Conservation (phyloP, 2,888 invertebrate genomes). For the Leptinotarsa rubiginosa region DNA sequence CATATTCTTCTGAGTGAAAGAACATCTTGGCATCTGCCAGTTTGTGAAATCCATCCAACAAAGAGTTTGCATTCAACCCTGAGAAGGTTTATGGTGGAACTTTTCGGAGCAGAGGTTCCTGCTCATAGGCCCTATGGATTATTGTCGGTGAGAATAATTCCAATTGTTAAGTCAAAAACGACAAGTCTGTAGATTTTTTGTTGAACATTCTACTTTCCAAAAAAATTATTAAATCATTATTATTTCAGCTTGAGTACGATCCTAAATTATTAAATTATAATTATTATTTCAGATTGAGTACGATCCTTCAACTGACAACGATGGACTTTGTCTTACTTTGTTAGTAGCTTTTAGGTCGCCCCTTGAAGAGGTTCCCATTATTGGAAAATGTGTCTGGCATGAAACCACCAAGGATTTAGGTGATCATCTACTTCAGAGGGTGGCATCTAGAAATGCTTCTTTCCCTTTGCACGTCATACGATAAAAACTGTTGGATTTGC, state of each 20-base stretch:
- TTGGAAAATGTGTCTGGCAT: slow-evolving; percentile 92
- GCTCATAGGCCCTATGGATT: slow-evolving; percentile 87
- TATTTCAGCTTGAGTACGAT: no score
- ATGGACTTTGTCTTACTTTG: slow-evolving; percentile 85
- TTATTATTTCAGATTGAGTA: slow-evolving; percentile 72
- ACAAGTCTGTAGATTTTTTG: no score
- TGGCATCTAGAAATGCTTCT: slow-evolving; percentile 81
- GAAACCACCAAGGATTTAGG: slow-evolving; percentile 80
- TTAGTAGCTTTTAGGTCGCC: slow-evolving; percentile 87
- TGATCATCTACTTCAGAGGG: slow-evolving; percentile 74
- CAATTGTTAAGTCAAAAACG: background rate
- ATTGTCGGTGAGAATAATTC: slow-evolving; percentile 68
- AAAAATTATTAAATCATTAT: no score
- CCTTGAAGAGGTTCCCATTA: slow-evolving; percentile 86
- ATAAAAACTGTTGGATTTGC: slow-evolving; percentile 61
- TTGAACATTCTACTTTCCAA: no score
- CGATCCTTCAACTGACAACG: slow-evolving; percentile 70
- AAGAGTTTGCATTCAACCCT: slow-evolving; percentile 88
- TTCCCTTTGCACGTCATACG: slow-evolving; percentile 87
- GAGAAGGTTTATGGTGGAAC: slow-evolving; percentile 89
- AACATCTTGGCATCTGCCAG: slow-evolving; percentile 84
- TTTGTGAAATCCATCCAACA: slow-evolving; percentile 88
- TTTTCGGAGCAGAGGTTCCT: slow-evolving; percentile 89
- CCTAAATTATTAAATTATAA: background rate
- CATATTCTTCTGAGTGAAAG: slow-evolving; percentile 90